A percentile compares a stretch with the other conserved stretches of the same genome.
Conservation (phyloP, 1,140 invertebrate species). For the Brachionus paranguensis region DNA sequence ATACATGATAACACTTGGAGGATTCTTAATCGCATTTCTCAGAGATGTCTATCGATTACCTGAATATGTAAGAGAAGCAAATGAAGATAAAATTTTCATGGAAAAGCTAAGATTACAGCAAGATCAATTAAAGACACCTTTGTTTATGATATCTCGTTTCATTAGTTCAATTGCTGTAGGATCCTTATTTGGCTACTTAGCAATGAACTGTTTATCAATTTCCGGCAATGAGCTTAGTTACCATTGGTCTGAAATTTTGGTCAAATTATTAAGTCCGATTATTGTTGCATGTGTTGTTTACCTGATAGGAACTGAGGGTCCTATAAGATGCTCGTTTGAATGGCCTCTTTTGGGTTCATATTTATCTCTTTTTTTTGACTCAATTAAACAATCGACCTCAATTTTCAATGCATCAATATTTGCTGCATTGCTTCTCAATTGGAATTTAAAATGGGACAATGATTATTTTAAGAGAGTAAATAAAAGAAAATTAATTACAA, state of each 20-base stretch:
- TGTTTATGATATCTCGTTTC: conserved; percentile 70
- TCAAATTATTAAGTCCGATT: conserved; percentile 60
- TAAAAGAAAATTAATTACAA: conserved; percentile 54
- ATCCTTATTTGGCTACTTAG: conserved; percentile 71
- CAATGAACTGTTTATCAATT: conserved; percentile 51
- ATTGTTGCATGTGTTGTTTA: conserved; percentile 40
- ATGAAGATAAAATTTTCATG: conserved; percentile 68
- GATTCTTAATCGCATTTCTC: conserved; percentile 78
- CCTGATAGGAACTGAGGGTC: conserved; percentile 61
- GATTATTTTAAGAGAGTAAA: conserved; percentile 41
- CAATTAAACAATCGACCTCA: conserved; percentile 60
- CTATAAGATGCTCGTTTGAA: conserved; percentile 55
- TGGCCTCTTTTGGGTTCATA: conserved; percentile 67
- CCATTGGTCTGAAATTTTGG: conserved; percentile 68
- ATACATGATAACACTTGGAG: conserved; percentile 76
- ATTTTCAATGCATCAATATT: conserved; percentile 43
- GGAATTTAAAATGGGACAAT: conserved; percentile 43
- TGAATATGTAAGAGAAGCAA: conserved; percentile 77
- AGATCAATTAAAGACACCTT: conserved; percentile 67
- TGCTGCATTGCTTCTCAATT: conserved; percentile 44
- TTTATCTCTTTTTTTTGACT: conserved; percentile 62
- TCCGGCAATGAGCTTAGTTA: conserved; percentile 48
- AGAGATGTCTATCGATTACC: conserved; percentile 77
- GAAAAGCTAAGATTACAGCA: conserved; percentile 62
- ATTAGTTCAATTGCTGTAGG: conserved; percentile 69